These are phyloP conservation scores for Rachycentron canadum DNA, from an alignment of 2,797 vertebrate species.

Conservation along the genomic window DNA sequence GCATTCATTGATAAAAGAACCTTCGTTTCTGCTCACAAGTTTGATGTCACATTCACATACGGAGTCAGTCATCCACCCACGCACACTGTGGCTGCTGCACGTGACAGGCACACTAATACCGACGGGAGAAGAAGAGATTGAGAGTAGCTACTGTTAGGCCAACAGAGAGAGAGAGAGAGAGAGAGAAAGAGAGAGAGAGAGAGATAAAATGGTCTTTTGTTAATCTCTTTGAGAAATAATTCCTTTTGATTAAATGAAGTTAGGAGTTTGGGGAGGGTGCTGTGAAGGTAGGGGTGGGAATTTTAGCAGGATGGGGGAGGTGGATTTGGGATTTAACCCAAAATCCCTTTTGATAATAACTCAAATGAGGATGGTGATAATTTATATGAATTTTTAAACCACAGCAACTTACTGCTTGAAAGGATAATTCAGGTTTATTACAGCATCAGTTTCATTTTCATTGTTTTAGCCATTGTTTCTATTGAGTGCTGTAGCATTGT, in stretches of 20 bases:
- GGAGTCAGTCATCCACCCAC: slow-evolving; percentile 65
- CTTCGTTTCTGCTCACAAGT: slow-evolving; percentile 48
- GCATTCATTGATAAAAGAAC: slow-evolving; percentile 71
- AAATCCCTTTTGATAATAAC: slow-evolving; percentile 57
- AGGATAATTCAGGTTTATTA: slow-evolving; percentile 39
- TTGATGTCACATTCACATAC: slow-evolving; percentile 63
- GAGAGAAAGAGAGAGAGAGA: slow-evolving; percentile 10
- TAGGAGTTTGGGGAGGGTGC: slow-evolving; percentile 47
- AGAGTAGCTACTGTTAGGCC: slow-evolving; percentile 39
- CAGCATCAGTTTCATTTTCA: slow-evolving; percentile 6
- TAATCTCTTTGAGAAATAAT: slow-evolving; percentile 78
- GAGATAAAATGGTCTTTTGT: slow-evolving; percentile 58
- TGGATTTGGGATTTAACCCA: slow-evolving; percentile 46
- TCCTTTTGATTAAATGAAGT: slow-evolving; percentile 78
- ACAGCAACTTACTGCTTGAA: slow-evolving; percentile 40
- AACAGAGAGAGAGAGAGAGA: slow-evolving; percentile 23
- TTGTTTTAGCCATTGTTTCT: slow-evolving; percentile 17
- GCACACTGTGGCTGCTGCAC: slow-evolving; percentile 56
- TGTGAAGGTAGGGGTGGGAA: slow-evolving; percentile 22
- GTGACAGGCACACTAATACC: slow-evolving; percentile 65
- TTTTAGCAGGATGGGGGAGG: slow-evolving; percentile 29
- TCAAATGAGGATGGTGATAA: slow-evolving; percentile 30
- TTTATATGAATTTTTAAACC: slow-evolving; percentile 32
- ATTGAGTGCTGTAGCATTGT: neutral
- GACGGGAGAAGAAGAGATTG: slow-evolving; percentile 39